Conservation (phyloP, 2,888 invertebrate genomes). For the Trissolcus brochymenae region DNA sequence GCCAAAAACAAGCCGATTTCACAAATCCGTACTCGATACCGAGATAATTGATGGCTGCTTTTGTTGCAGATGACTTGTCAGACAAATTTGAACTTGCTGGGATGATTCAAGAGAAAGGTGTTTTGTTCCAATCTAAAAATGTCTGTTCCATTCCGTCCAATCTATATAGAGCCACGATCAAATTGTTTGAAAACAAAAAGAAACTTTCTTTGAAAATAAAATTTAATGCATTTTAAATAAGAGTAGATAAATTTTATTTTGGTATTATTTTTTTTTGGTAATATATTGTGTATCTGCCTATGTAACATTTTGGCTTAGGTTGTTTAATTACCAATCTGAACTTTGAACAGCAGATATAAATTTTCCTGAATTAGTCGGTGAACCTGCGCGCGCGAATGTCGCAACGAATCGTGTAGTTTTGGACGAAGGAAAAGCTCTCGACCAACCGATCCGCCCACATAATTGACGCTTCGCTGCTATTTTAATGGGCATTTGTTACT, state of each 20-base stretch:
- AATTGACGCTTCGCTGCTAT: slow-evolving; percentile 70
- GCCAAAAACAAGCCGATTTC: slow-evolving; percentile 39
- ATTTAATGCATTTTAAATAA: background rate
- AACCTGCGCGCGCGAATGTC: slow-evolving; percentile 32
- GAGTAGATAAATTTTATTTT: background rate
- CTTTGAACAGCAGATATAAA: slow-evolving; percentile 22
- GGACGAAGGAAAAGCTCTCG: slow-evolving; percentile 47
- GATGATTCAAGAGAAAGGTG: slow-evolving; percentile 20
- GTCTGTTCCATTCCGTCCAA: background rate
- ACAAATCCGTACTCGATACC: slow-evolving; percentile 35
- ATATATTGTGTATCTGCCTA: background rate
- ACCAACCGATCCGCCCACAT: slow-evolving; percentile 61
- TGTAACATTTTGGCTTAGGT: background rate
- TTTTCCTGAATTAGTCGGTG: slow-evolving; percentile 34
- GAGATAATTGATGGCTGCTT: slow-evolving; percentile 23
- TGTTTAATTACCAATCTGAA: slow-evolving; percentile 38
- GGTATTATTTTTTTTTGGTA: background rate
- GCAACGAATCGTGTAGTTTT: slow-evolving; percentile 46
- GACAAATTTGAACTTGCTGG: slow-evolving; percentile 26
- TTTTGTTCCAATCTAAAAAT: slow-evolving; percentile 6
- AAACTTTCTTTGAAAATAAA: background rate
- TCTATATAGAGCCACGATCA: background rate
- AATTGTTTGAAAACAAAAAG: background rate
- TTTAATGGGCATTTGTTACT: slow-evolving; percentile 69
- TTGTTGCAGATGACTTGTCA: slow-evolving; percentile 26